Percentiles rank a stretch among this genome's conserved stretches.
These are phyloP conservation scores for Anolis sagrei DNA, from an alignment of 2,113 vertebrate species.

Conservation along the genomic window DNA sequence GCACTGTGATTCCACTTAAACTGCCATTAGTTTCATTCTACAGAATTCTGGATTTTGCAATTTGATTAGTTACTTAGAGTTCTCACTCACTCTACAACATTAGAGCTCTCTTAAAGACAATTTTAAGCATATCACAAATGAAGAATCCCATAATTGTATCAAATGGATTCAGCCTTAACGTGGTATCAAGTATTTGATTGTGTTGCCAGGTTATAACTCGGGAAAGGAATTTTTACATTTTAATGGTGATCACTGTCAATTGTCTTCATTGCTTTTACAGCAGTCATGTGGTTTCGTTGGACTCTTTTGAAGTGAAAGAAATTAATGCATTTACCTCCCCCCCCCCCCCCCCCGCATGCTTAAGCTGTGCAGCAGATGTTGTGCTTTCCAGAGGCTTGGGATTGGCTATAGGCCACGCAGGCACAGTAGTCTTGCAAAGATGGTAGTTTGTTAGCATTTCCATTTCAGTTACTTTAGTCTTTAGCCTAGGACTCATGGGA, in stretches of 20 bases:
- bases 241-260: not conserved
- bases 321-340: not conserved
- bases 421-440: not conserved
- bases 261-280: not conserved
- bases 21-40: too few relatives aligned
- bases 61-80: too few relatives aligned
- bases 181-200: too few relatives aligned
- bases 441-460: not conserved
- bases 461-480: not conserved
- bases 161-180: too few relatives aligned
- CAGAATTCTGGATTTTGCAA: too few relatives aligned
- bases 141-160: too few relatives aligned
- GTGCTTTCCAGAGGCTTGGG: not conserved
- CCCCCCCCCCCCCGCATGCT: not conserved
- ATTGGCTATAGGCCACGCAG: not conserved
- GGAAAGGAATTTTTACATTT: too few relatives aligned
- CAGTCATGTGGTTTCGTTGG: not conserved
- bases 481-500: not conserved
- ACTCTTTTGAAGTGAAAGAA: not conserved
- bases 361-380: not conserved
- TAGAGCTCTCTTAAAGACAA: too few relatives aligned
- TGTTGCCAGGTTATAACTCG: too few relatives aligned
- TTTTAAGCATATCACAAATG: too few relatives aligned
- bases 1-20: too few relatives aligned
- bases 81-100: too few relatives aligned